These are phyloP conservation scores for Poeciliopsis turneri DNA, from an alignment of 2,797 vertebrate species.

Conservation along the genomic window DNA sequence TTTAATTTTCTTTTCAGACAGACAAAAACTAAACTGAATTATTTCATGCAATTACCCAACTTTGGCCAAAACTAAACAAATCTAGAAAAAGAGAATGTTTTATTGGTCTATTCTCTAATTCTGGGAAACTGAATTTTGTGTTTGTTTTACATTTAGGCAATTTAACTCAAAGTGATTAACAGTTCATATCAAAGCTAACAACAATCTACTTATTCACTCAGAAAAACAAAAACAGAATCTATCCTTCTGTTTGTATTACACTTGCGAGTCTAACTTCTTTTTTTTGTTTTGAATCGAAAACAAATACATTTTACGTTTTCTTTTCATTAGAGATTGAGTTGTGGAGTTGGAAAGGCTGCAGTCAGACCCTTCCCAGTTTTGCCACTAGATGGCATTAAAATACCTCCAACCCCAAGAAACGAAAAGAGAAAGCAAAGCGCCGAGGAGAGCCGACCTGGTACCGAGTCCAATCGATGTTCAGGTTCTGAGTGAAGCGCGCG, in stretches of 20 bases:
- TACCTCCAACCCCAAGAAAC: neutral
- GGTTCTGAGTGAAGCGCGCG: conserved; percentile 85
- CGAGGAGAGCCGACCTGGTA: conserved; percentile 87
- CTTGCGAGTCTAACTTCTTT: neutral
- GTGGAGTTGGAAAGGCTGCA: neutral
- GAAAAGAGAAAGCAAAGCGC: neutral
- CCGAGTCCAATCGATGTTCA: conserved; percentile 95
- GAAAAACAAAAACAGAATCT: neutral
- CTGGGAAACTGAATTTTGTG: neutral
- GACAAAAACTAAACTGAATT: no score
- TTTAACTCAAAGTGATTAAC: neutral
- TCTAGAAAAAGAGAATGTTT: neutral
- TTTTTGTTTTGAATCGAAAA: neutral
- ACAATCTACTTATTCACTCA: neutral
- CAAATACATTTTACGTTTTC: neutral
- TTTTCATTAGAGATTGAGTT: neutral
- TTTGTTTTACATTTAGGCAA: neutral
- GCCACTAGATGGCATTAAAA: neutral
- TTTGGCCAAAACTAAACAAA: neutral
- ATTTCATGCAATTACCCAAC: no score
- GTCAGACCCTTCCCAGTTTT: neutral
- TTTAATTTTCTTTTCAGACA: no score
- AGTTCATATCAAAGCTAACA: neutral
- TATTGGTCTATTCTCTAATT: neutral
- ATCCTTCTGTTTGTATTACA: neutral